Evolutionary conservation across 2,888 invertebrate species (phyloP), one percentile per base, ranked within the genome.

Genomic region (Thymelicus sylvestris): DNA sequence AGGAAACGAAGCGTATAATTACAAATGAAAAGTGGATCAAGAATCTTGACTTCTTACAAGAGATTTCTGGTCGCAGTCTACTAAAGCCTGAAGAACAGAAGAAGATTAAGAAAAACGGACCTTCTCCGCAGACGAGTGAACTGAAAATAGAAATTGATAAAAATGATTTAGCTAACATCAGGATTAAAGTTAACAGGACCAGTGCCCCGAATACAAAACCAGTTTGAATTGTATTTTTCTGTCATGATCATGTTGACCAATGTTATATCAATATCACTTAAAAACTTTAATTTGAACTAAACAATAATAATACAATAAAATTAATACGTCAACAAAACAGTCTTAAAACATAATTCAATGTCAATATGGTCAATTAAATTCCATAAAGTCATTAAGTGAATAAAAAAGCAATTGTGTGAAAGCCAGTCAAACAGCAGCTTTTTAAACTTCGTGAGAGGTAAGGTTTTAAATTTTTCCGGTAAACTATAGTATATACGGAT

Each of bases 1-100:
- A 78, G 55, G 48, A 24, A 12, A 69, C 1, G 5, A 72, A 61
- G 6, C 67, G 75, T 7, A 74, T 77, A 8, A 86, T 90, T 6
- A 83, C 77, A 7, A 89, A 90, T 74, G 77, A 84, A 59, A 87
- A 84, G 65, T 88, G 87, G 84, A 82, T 91, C 7, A 81, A 82
- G 24, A 86, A 86, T 15, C 77, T 91, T 3, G 80, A 84, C 64
- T 71, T 74, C 0, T 75, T 87, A 70, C 86, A 90, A 73, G 78
- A 76, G 2, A 67, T 77, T 0, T 83, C 87, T 0, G 86, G 88
- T 0, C 61, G 74, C 0, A 77, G 79, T 15, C 64, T 91, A 4
- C 60, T 92, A 47, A 85, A 79, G 15, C 80, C 86, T 0, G 78
- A 83, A 13, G 91, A 92, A 73, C 48, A 86, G 3, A 81, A 78